Percentiles rank a stretch among this genome's conserved stretches.
These are phyloP conservation scores for Agrilus biguttatus DNA, from an alignment of 2,888 invertebrate species.

Conservation along the genomic window DNA sequence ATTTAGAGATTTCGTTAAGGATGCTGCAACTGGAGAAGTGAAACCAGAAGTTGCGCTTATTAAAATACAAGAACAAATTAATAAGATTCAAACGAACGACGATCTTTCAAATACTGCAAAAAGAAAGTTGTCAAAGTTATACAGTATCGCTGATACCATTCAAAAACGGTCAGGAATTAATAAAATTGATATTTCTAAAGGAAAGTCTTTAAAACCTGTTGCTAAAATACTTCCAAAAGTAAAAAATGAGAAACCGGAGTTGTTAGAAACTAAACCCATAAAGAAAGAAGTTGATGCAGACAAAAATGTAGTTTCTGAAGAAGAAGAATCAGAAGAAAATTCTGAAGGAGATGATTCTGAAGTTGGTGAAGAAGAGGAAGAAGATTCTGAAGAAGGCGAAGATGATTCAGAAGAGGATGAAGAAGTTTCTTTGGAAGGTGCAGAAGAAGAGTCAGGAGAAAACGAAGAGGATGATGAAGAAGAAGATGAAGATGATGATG, in stretches of 20 bases:
- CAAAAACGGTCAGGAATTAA: too few relatives aligned
- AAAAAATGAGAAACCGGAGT: neutral
- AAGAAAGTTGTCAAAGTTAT: too few relatives aligned
- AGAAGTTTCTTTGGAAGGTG: conserved; percentile 6
- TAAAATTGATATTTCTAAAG: too few relatives aligned
- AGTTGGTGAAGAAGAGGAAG: conserved; percentile 4
- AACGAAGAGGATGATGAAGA: conserved; percentile 7
- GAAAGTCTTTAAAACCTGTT: neutral
- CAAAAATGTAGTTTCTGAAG: conserved; percentile 1
- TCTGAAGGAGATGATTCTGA: conserved; percentile 8
- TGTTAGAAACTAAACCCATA: neutral
- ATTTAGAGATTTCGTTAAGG: too few relatives aligned
- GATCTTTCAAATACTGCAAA: too few relatives aligned
- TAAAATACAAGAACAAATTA: too few relatives aligned
- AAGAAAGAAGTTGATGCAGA: conserved; percentile 1
- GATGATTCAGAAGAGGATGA: conserved; percentile 4
- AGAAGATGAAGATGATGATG: conserved; percentile 6
- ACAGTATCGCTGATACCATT: too few relatives aligned
- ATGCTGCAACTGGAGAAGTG: too few relatives aligned
- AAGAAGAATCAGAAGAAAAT: conserved; percentile 2
- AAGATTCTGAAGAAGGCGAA: conserved; percentile 2
- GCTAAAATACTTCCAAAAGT: neutral
- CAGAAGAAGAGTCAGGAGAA: conserved; percentile 10
- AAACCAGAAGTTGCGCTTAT: too few relatives aligned
- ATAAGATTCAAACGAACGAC: too few relatives aligned